phyloP scores from a whole-genome alignment of 2,888 invertebrate species.

The Drosophila koepferae region DNA sequence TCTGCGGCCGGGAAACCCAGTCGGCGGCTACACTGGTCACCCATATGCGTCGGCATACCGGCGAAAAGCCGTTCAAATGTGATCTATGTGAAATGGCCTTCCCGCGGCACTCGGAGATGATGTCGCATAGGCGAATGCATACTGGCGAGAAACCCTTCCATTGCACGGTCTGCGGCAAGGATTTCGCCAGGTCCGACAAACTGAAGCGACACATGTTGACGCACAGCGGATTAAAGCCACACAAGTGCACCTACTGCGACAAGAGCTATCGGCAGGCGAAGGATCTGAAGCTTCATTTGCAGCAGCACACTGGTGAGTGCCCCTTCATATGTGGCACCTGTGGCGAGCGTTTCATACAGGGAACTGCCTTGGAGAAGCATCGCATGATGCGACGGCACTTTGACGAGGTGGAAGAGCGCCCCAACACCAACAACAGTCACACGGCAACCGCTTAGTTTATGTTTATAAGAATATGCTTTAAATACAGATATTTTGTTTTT shows the following conservation, averaged over 20 bases:
- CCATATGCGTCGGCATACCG: conserved; percentile 89
- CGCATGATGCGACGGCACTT: conserved; percentile 86
- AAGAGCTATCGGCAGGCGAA: conserved; percentile 89
- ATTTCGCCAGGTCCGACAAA: conserved; percentile 85
- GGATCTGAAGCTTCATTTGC: conserved; percentile 89
- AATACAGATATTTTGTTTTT: conserved; percentile 33
- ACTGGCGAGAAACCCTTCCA: conserved; percentile 88
- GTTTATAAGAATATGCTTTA: conserved; percentile 13
- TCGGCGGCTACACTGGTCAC: conserved; percentile 88
- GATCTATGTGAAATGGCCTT: conserved; percentile 86
- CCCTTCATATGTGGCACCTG: conserved; percentile 75
- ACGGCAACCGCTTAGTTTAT: conserved; percentile 15
- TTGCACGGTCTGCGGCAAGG: conserved; percentile 88
- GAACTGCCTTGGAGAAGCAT: conserved; percentile 88
- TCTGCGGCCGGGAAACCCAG: conserved; percentile 87
- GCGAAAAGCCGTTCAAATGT: conserved; percentile 87
- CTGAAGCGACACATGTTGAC: conserved; percentile 87
- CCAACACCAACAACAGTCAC: conserved; percentile 9
- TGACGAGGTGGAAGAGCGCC: conserved; percentile 62
- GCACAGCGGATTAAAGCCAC: conserved; percentile 86
- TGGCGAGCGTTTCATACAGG: conserved; percentile 87
- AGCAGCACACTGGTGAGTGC: conserved; percentile 88
- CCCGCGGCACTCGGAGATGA: conserved; percentile 87
- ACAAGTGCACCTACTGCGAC: conserved; percentile 86
- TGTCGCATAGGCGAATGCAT: conserved; percentile 88